A percentile compares a stretch with the other conserved stretches of the same genome.
phyloP scores from a whole-genome alignment of 2,797 vertebrate genomes.

The Morus bassanus region DNA sequence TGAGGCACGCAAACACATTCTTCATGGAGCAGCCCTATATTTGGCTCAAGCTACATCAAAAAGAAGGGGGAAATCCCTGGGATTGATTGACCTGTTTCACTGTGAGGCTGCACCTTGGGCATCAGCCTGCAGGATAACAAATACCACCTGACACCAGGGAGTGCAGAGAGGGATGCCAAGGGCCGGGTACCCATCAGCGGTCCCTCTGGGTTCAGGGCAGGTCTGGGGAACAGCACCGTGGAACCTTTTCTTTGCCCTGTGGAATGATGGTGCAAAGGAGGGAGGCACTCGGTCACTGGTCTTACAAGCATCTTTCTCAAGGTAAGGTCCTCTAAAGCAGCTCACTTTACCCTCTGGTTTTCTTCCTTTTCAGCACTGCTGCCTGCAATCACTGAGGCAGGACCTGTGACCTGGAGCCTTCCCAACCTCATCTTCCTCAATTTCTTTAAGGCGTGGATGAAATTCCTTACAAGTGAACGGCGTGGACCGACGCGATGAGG shows the following conservation, averaged over 20 bases:
- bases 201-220: background rate
- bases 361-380: background rate
- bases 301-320: background rate
- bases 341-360: background rate
- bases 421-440: background rate
- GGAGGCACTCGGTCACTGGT: background rate
- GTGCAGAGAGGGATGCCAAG: fast-evolving
- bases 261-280: background rate
- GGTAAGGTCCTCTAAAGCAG: background rate
- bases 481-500: background rate
- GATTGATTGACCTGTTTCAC: background rate
- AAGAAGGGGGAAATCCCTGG: background rate
- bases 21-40: background rate
- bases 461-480: conserved; percentile 12
- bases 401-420: background rate
- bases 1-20: fast-evolving
- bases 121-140: background rate
- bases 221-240: background rate
- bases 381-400: background rate
- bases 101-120: background rate
- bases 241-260: background rate
- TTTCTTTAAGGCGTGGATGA: conserved; percentile 36
- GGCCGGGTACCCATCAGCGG: background rate
- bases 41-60: background rate
- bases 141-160: fast-evolving